Conservation (phyloP, 2,888 invertebrate genomes). For the Selenia dentaria region DNA sequence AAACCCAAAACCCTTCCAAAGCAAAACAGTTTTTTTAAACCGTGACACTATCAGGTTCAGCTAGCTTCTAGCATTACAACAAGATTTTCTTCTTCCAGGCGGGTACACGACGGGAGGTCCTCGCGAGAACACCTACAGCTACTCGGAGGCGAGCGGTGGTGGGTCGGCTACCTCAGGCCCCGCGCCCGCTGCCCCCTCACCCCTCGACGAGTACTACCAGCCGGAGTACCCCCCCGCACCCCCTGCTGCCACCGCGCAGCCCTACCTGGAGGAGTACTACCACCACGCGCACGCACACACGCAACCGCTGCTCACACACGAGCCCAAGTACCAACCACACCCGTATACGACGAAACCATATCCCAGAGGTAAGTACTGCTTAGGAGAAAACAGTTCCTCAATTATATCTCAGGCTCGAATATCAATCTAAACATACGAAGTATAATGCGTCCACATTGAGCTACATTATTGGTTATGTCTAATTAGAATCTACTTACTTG, state of each 20-base stretch:
- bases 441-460: no score
- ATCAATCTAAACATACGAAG: no score
- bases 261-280: conserved; percentile 89
- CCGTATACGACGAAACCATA: conserved; percentile 89
- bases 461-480: no score
- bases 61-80: no score
- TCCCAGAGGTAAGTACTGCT: conserved; percentile 85
- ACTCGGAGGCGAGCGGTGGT: conserved; percentile 67
- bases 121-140: conserved; percentile 79
- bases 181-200: conserved; percentile 71
- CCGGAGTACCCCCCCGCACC: conserved; percentile 76
- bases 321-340: conserved; percentile 89
- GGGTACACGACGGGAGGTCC: conserved; percentile 84
- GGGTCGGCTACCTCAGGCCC: conserved; percentile 56
- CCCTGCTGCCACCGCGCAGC: conserved; percentile 80
- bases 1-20: no score
- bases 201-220: conserved; percentile 82
- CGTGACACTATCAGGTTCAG: no score
- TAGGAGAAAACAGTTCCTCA: no score
- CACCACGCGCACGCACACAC: conserved; percentile 90
- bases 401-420: no score
- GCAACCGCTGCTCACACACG: conserved; percentile 82
- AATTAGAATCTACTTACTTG: no score
- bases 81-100: conserved; percentile 60
- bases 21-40: no score